Evolutionary conservation across 2,113 vertebrate genomes (phyloP).

Genomic region (Circaetus cinerascens): DNA sequence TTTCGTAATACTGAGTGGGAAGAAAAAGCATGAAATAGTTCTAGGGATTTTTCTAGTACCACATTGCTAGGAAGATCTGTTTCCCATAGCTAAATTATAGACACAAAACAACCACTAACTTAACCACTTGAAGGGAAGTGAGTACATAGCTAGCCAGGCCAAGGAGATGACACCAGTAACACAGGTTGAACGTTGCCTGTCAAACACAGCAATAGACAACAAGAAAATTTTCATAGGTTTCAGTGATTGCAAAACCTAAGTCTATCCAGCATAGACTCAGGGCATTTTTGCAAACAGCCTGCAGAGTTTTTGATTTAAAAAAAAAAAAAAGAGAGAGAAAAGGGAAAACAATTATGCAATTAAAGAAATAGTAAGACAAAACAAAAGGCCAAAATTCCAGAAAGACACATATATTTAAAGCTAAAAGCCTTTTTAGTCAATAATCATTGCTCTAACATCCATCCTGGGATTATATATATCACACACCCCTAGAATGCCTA

Average conservation of each 20-base stretch:
- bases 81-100: conserved; percentile 42
- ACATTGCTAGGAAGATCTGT: conserved; percentile 12
- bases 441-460: background rate
- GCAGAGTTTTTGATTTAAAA: background rate
- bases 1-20: conserved; percentile 7
- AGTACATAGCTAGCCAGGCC: background rate
- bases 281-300: background rate
- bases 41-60: conserved; percentile 38
- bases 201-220: background rate
- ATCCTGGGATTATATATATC: background rate
- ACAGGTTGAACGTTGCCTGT: background rate
- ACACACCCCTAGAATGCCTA: background rate
- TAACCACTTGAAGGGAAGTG: conserved; percentile 58
- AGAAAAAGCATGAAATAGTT: background rate
- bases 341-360: background rate
- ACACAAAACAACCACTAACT: conserved; percentile 21
- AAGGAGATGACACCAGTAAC: background rate
- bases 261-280: background rate
- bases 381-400: background rate
- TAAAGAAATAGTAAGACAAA: background rate
- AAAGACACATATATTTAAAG: background rate
- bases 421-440: background rate
- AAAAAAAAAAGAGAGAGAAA: background rate
- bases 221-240: background rate
- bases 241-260: background rate